Conservation (phyloP, 2,113 vertebrate genomes). For the Eonycteris spelaea region DNA sequence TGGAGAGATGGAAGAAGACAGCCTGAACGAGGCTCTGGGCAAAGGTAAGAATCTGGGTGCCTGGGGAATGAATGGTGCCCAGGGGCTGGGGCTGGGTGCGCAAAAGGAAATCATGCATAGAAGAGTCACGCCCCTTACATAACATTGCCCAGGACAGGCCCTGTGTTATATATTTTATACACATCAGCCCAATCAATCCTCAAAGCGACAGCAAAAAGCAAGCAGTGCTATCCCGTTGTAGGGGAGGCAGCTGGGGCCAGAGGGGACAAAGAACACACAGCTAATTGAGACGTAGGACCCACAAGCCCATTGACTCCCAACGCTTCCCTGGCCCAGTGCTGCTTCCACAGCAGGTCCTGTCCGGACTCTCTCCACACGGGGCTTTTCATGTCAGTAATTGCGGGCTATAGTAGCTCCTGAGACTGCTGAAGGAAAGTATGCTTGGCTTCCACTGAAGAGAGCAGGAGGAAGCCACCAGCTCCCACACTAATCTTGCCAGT, state of each 20-base stretch:
- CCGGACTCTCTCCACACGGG: background rate
- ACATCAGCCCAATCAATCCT: background rate
- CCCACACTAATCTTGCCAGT: slow-evolving; percentile 15
- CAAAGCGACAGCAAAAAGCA: background rate
- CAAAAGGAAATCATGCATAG: background rate
- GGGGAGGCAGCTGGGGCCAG: background rate
- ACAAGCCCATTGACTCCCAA: background rate
- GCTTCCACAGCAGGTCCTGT: background rate
- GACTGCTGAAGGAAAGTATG: background rate
- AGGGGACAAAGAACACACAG: background rate
- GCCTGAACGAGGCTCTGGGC: background rate
- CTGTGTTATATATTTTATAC: background rate
- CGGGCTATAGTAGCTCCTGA: background rate
- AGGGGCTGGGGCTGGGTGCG: background rate
- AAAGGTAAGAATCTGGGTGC: background rate
- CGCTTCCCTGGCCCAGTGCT: background rate
- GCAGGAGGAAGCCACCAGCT: background rate
- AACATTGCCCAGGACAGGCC: background rate
- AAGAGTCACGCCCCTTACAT: background rate
- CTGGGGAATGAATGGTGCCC: background rate
- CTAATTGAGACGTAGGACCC: background rate
- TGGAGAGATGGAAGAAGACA: background rate
- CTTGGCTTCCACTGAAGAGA: slow-evolving; percentile 13
- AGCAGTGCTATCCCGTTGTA: background rate
- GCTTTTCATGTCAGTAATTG: background rate